phyloP scores from a whole-genome alignment of 2,888 invertebrate species.

The Hemicrepidius hirtus region DNA sequence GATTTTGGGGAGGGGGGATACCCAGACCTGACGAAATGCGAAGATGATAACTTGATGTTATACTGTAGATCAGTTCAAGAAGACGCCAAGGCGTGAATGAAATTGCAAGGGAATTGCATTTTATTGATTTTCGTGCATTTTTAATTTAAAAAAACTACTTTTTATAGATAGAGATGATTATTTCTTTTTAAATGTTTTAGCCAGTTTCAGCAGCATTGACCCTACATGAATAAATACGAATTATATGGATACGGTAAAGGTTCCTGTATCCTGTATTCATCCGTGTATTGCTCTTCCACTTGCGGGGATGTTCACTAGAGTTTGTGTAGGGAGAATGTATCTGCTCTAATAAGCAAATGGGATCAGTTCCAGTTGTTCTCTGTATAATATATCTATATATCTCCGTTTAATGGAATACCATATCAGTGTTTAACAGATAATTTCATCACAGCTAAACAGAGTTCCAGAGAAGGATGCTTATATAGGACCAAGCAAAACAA shows the following conservation, averaged over 20 bases:
- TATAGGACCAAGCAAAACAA: conserved; percentile 67
- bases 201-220: neutral
- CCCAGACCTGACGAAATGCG: no score
- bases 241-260: neutral
- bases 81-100: no score
- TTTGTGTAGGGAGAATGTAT: conserved; percentile 24
- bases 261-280: neutral
- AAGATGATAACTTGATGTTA: no score
- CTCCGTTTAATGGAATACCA: conserved; percentile 39
- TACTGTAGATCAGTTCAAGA: no score
- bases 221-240: neutral
- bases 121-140: no score
- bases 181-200: no score
- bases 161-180: no score
- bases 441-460: conserved; percentile 41
- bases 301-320: conserved; percentile 18
- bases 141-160: no score
- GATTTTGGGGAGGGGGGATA: no score
- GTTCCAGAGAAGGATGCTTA: conserved; percentile 47
- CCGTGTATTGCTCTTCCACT: neutral
- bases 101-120: no score
- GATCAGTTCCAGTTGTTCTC: conserved; percentile 45
- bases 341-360: conserved; percentile 42
- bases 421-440: conserved; percentile 43
- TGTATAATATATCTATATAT: conserved; percentile 31